These are phyloP conservation scores for Danionella dracula DNA, from an alignment of 2,797 vertebrate genomes.

Conservation along the genomic window DNA sequence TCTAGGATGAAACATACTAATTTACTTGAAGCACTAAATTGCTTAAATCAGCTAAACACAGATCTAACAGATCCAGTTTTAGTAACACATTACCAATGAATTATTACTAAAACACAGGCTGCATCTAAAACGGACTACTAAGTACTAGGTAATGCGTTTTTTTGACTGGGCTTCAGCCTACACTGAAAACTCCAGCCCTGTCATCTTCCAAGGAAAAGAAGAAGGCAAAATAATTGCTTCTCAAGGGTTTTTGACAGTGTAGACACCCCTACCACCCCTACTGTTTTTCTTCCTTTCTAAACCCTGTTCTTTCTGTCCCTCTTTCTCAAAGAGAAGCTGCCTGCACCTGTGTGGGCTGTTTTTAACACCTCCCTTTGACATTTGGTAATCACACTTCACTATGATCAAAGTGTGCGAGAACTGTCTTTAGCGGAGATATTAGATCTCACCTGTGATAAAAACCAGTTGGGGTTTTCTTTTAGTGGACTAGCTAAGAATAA, in stretches of 20 bases:
- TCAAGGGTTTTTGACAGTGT: slow-evolving; percentile 53
- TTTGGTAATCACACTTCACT: slow-evolving; percentile 37
- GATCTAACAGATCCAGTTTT: no score
- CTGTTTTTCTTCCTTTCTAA: background rate
- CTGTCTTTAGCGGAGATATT: slow-evolving; percentile 40
- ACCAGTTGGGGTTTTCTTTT: background rate
- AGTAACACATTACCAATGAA: no score
- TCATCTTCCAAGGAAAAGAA: slow-evolving; percentile 57
- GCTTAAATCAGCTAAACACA: no score
- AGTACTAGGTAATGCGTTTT: no score
- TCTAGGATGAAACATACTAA: no score
- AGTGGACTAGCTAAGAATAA: slow-evolving; percentile 21
- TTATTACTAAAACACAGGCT: no score
- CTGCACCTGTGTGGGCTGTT: slow-evolving; percentile 46
- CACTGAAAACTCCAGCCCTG: no score
- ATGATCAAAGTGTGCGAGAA: slow-evolving; percentile 46
- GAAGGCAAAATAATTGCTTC: slow-evolving; percentile 57
- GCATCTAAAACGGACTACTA: no score
- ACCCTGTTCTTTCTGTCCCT: background rate
- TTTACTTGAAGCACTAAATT: no score
- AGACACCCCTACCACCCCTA: slow-evolving; percentile 48
- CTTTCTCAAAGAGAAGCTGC: slow-evolving; percentile 16
- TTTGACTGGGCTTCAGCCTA: no score
- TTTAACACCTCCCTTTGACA: slow-evolving; percentile 41
- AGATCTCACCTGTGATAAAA: slow-evolving; percentile 36